phyloP scores from a whole-genome alignment of 2,888 invertebrate genomes.

The Nematopogon swammerdamellus region DNA sequence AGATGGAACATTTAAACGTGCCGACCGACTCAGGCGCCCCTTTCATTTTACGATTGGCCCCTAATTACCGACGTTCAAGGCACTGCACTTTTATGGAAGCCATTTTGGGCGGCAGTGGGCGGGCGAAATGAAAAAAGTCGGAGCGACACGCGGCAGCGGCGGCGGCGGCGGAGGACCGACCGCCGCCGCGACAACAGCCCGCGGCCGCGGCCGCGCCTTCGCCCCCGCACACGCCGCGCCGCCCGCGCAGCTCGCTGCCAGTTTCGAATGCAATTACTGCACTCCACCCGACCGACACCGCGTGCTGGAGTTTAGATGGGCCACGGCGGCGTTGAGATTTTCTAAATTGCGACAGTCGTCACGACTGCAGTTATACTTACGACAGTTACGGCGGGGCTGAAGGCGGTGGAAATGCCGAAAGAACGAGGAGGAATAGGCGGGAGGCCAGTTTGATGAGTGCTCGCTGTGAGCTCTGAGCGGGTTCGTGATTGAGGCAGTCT shows the following conservation, averaged over 20 bases:
- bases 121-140: conserved; percentile 45
- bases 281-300: too few species aligned
- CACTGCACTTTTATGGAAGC: conserved; percentile 27
- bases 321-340: too few species aligned
- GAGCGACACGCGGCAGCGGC: conserved; percentile 31
- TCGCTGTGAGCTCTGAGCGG: too few species aligned
- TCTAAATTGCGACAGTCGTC: neutral
- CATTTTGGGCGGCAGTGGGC: neutral
- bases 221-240: too few species aligned
- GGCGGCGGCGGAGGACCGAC: too few species aligned
- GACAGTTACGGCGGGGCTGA: too few species aligned
- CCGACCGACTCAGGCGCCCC: conserved; percentile 25
- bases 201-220: conserved; percentile 10
- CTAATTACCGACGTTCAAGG: conserved; percentile 53
- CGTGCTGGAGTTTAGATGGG: too few species aligned
- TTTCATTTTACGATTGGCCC: conserved; percentile 56
- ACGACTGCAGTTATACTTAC: too few species aligned
- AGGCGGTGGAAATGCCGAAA: too few species aligned
- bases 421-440: too few species aligned
- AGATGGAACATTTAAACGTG: conserved; percentile 37
- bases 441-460: too few species aligned
- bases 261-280: neutral
- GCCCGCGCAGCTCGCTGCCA: conserved; percentile 11
- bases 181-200: conserved; percentile 47
- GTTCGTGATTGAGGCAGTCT: too few species aligned